Evolutionary conservation across 2,888 invertebrate genomes (phyloP).

Genomic region (Kuschelorhynchus macadamiae): DNA sequence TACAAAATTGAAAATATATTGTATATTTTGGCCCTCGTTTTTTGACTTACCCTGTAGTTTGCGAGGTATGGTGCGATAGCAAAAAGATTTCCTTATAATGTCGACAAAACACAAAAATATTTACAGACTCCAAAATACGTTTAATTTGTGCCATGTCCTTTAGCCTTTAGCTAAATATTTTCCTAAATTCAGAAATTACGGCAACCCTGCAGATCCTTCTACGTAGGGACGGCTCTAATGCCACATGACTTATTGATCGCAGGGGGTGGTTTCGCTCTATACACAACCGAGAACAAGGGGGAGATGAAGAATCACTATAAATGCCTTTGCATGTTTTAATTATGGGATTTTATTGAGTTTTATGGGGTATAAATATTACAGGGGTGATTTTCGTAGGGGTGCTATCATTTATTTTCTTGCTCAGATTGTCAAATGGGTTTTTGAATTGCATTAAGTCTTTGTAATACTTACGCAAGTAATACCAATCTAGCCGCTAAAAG

Average conservation of each 20-base stretch:
- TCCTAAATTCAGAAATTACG: too few species aligned
- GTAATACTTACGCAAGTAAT: conserved; percentile 6
- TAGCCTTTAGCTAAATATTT: too few species aligned
- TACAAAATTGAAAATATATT: too few species aligned
- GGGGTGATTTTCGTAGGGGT: conserved; percentile 26
- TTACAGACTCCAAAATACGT: too few species aligned
- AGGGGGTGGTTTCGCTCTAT: conserved; percentile 2
- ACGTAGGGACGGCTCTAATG: background rate
- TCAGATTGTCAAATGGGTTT: conserved; percentile 34
- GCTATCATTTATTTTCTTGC: conserved; percentile 22
- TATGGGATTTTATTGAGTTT: conserved; percentile 50
- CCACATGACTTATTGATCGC: conserved; percentile 32
- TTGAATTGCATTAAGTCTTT: conserved; percentile 16
- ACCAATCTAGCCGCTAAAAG: too few species aligned
- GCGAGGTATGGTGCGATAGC: too few species aligned
- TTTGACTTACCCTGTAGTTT: too few species aligned
- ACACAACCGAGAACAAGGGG: conserved; percentile 6
- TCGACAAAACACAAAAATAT: too few species aligned
- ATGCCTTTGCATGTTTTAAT: conserved; percentile 51
- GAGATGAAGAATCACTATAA: conserved; percentile 50
- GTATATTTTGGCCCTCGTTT: too few species aligned
- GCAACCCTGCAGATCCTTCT: background rate
- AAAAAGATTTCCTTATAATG: too few species aligned
- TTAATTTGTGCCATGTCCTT: too few species aligned
- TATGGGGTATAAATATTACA: conserved; percentile 46